Percentiles rank a stretch among this genome's conserved stretches.
These are phyloP conservation scores for Pandion haliaetus DNA, from an alignment of 2,113 vertebrate genomes.

Conservation along the genomic window DNA sequence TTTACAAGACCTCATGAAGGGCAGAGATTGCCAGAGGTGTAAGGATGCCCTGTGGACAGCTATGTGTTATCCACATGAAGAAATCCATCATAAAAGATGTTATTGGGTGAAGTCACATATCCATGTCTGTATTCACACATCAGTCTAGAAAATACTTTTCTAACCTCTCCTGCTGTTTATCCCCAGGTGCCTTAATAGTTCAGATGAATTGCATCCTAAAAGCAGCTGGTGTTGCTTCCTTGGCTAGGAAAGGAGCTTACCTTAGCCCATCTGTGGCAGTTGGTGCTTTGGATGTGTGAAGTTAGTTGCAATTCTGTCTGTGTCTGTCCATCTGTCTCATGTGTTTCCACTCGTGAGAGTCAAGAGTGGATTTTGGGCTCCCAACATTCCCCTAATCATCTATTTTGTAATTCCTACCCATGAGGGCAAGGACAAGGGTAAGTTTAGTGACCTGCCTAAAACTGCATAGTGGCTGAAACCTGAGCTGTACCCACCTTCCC, in stretches of 20 bases:
- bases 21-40: not conserved
- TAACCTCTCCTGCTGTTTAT: not conserved
- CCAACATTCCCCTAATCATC: not conserved
- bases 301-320: not conserved
- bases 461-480: not conserved
- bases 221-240: not conserved
- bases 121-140: not conserved
- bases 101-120: not conserved
- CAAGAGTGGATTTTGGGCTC: not conserved
- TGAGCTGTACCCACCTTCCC: not conserved
- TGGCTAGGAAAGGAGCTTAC: not conserved
- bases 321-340: not conserved
- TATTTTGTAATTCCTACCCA: not conserved
- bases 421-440: not conserved
- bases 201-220: not conserved
- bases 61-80: not conserved
- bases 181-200: not conserved
- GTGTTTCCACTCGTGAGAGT: not conserved
- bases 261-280: not conserved
- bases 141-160: not conserved
- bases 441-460: not conserved
- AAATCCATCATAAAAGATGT: not conserved
- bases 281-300: not conserved
- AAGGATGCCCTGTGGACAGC: not conserved
- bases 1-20: not conserved